A percentile compares a stretch with the other conserved stretches of the same genome.
Conservation (phyloP, 2,113 vertebrate genomes). For the Acanthisitta chloris region DNA sequence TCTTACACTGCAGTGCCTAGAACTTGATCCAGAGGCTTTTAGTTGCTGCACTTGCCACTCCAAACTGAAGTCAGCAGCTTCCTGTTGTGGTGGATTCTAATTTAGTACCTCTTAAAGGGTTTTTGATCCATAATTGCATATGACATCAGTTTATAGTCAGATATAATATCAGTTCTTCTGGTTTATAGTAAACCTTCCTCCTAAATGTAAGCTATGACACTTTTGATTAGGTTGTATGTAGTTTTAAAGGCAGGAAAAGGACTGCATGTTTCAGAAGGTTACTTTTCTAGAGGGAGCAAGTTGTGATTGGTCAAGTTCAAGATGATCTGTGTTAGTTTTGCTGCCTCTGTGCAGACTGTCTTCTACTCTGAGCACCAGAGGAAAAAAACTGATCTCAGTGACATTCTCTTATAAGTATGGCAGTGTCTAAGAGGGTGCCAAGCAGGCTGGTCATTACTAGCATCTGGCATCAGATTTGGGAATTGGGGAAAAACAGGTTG, state of each 20-base stretch:
- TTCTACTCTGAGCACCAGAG: neutral
- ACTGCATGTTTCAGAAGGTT: neutral
- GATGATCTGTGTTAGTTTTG: neutral
- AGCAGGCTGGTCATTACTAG: neutral
- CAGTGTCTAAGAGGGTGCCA: accelerated
- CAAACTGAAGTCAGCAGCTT: neutral
- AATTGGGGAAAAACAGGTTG: neutral
- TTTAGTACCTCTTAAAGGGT: neutral
- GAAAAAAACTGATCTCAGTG: neutral
- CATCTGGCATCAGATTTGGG: neutral
- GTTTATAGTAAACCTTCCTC: neutral
- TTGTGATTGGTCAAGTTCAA: neutral
- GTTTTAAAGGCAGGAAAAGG: neutral
- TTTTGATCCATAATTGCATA: neutral
- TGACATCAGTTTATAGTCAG: neutral
- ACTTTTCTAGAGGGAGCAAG: neutral
- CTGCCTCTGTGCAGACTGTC: neutral
- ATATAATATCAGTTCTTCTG: too few relatives aligned
- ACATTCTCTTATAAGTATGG: neutral
- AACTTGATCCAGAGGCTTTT: neutral
- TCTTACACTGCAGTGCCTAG: neutral
- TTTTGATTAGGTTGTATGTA: neutral
- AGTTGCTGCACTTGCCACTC: neutral
- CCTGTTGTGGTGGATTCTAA: neutral
- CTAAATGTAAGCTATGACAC: neutral